A percentile compares a stretch with the other conserved stretches of the same genome.
Evolutionary conservation across 2,888 invertebrate genomes (phyloP).

Genomic region (Ctena decussata): DNA sequence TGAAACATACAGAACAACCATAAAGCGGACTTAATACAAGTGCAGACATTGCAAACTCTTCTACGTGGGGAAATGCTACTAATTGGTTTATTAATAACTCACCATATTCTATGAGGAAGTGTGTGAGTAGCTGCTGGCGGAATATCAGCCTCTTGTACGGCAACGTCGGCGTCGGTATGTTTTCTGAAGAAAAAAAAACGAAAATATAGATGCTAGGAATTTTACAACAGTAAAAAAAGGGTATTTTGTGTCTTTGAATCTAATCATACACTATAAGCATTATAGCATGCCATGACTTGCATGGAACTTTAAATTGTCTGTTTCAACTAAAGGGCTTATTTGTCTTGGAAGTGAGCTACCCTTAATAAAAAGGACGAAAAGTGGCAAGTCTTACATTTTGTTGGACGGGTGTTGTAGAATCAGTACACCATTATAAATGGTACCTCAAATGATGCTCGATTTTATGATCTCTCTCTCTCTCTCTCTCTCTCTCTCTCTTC

Average conservation of each 20-base stretch:
- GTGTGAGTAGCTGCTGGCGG: neutral
- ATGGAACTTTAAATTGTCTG: neutral
- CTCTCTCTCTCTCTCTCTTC: too few relatives aligned
- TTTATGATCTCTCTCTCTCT: neutral
- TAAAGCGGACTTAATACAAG: too few relatives aligned
- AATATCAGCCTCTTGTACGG: neutral
- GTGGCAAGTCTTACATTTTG: too few relatives aligned
- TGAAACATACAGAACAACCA: too few relatives aligned
- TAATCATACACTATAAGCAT: neutral
- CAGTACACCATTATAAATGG: too few relatives aligned
- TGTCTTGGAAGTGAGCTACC: neutral
- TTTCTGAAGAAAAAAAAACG: neutral
- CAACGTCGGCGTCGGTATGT: neutral
- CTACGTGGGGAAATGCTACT: too few relatives aligned
- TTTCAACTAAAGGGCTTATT: neutral
- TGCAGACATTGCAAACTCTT: too few relatives aligned
- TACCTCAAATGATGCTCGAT: too few relatives aligned
- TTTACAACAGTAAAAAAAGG: neutral
- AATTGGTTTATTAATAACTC: neutral
- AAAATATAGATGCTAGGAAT: neutral
- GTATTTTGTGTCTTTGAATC: neutral
- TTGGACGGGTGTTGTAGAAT: too few relatives aligned
- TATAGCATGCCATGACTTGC: neutral
- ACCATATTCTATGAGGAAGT: neutral
- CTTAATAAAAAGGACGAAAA: neutral